Evolutionary conservation across 2,888 invertebrate genomes (phyloP), one percentile per base, ranked within the genome.

Genomic region (Tanypteryx hageni): DNA sequence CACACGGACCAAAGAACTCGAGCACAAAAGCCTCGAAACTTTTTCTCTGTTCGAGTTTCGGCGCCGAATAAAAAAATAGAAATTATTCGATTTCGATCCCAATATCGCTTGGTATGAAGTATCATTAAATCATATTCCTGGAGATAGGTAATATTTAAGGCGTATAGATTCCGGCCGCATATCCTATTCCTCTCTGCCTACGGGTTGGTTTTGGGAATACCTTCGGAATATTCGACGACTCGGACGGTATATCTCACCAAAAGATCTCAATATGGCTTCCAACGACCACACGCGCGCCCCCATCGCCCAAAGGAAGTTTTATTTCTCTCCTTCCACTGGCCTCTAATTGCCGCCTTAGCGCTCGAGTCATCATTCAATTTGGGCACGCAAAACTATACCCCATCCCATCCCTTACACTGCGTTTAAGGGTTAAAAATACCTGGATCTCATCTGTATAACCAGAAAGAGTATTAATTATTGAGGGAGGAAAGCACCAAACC

Each of bases 261-360:
- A 64, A 64, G 89, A 89, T 89, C 89, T 44, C n/a, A 64, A 56
- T 18, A 44, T 27, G 89, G 27, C 64, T 89, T 44, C 68, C 64
- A 61, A 89, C 61, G 89, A 89, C 89, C 89, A 89, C 89, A 89
- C 89, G 89, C 89, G 89, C 64, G 89, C 89, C 58, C 89, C 89
- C 56, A 89, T 89, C 61, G 89, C 89, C 89, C 56, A n/a, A 11
- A 89, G 89, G 64, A 9, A 56, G 89, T 44, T 89, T 89, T 64
- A 89, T 89, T 89, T 89, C 89, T 64, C 64, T 64, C 89, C 10
- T 27, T 27, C 89, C 59, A 64, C 31, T 44, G 18, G 44, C 64
- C 89, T 89, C 64, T 89, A 89, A 89, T 89, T 89, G 64, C 58
- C 58, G 64, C 89, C 64, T 64, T 68, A 68, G 89, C 64, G 64